Conservation (phyloP, 2,797 vertebrate species). For the Pseudocheirus occidentalis region DNA sequence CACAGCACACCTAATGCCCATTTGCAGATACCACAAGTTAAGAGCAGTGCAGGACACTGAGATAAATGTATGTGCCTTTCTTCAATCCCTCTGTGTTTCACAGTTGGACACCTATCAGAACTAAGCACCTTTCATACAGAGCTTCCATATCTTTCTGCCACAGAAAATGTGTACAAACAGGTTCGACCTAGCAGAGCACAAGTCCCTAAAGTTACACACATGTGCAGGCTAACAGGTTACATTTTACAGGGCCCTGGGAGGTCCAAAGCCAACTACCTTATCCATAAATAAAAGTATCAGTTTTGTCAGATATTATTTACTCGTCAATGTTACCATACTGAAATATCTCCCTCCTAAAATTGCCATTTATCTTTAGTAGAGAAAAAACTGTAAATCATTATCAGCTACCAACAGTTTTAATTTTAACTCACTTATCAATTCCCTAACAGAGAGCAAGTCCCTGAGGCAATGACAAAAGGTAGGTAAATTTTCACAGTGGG, state of each 20-base stretch:
- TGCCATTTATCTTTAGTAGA: background rate
- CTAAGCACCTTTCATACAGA: background rate
- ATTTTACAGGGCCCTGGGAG: background rate
- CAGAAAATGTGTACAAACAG: background rate
- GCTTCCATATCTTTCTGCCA: background rate
- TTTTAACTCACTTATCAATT: background rate
- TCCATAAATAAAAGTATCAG: background rate
- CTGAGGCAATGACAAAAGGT: background rate
- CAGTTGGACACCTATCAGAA: background rate
- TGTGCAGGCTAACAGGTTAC: background rate
- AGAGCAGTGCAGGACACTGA: conserved; percentile 1
- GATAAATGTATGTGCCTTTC: background rate
- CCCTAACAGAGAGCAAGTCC: background rate
- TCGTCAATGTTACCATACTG: background rate
- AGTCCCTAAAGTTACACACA: background rate
- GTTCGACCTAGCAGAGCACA: background rate
- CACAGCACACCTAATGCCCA: background rate
- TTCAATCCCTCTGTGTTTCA: background rate
- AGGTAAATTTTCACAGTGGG: background rate
- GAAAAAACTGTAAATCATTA: background rate
- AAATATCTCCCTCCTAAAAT: background rate
- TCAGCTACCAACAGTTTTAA: background rate
- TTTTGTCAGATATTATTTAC: background rate
- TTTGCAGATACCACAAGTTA: conserved; percentile 33
- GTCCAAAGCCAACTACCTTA: background rate